Percentiles rank a stretch among this genome's conserved stretches.
Evolutionary conservation across 1,140 invertebrate genomes (phyloP).

Genomic region (Drosophila willistoni): DNA sequence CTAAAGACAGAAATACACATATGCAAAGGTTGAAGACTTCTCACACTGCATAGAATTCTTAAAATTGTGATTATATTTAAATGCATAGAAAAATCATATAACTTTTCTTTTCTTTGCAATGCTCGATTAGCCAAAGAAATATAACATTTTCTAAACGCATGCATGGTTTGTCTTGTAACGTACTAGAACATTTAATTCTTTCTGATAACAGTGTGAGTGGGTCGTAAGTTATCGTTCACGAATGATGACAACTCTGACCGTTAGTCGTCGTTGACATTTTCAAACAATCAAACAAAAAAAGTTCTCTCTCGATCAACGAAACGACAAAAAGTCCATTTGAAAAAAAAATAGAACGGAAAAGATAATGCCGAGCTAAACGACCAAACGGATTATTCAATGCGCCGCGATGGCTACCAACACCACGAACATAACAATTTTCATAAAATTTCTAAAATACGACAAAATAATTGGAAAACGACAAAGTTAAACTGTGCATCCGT

Average conservation of each 20-base stretch:
- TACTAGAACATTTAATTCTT: background rate
- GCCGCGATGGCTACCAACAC: slow-evolving; percentile 61
- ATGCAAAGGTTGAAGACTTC: background rate
- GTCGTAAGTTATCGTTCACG: background rate
- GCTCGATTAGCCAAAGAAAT: too few species aligned
- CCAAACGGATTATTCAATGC: slow-evolving; percentile 74
- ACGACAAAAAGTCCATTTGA: slow-evolving; percentile 4
- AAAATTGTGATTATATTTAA: background rate
- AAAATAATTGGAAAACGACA: slow-evolving; percentile 45
- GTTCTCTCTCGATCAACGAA: slow-evolving; percentile 29
- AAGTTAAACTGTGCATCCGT: slow-evolving; percentile 49
- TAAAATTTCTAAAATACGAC: slow-evolving; percentile 18
- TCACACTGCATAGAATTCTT: background rate
- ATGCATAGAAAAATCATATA: too few species aligned
- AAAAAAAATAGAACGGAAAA: slow-evolving; percentile 23
- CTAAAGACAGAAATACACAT: background rate
- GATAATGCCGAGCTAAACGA: slow-evolving; percentile 52
- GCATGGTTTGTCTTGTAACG: too few species aligned
- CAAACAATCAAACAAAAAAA: slow-evolving; percentile 22
- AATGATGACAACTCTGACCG: slow-evolving; percentile 23
- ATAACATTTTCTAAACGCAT: too few species aligned
- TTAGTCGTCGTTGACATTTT: slow-evolving; percentile 60
- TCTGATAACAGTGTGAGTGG: background rate
- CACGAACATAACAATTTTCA: slow-evolving; percentile 47
- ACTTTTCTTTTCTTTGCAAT: too few species aligned